A percentile compares a stretch with the other conserved stretches of the same genome.
phyloP scores from a whole-genome alignment of 1,140 invertebrate species.

The Penaeus chinensis region DNA sequence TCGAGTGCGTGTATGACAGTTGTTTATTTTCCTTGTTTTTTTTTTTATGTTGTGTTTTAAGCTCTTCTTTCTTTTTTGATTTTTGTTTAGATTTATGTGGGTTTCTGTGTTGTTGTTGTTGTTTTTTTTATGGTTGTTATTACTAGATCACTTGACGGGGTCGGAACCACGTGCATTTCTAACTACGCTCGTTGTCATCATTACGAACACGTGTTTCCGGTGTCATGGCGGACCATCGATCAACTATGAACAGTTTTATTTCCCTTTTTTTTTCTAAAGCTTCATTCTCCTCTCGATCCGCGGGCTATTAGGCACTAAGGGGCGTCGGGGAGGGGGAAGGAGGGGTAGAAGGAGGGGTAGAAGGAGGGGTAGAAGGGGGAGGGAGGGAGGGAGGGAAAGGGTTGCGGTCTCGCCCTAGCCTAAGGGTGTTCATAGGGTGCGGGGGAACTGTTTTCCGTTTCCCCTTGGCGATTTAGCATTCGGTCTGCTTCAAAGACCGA shows the following conservation, averaged over 20 bases:
- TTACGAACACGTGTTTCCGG: constrained; percentile 45
- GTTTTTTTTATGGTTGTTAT: no score
- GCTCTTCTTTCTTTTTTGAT: background rate
- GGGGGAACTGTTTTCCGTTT: background rate
- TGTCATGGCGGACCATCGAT: background rate
- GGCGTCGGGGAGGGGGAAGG: background rate
- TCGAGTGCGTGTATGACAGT: background rate
- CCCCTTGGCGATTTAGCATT: no score
- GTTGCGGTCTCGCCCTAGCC: background rate
- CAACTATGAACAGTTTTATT: constrained; percentile 15
- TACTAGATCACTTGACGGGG: background rate
- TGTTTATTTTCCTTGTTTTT: background rate
- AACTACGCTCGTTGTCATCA: background rate
- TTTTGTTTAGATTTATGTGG: no score
- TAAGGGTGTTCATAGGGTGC: no score
- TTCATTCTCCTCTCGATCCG: no score
- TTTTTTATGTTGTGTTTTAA: background rate
- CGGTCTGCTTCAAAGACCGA: no score
- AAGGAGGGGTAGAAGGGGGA: background rate
- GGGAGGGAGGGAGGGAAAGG: background rate
- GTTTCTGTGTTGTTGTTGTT: no score
- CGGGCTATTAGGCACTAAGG: background rate
- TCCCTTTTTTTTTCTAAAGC: background rate
- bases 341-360: background rate
- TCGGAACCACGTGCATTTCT: background rate